Evolutionary conservation across 2,797 vertebrate species (phyloP).

Genomic region (Menidia menidia): DNA sequence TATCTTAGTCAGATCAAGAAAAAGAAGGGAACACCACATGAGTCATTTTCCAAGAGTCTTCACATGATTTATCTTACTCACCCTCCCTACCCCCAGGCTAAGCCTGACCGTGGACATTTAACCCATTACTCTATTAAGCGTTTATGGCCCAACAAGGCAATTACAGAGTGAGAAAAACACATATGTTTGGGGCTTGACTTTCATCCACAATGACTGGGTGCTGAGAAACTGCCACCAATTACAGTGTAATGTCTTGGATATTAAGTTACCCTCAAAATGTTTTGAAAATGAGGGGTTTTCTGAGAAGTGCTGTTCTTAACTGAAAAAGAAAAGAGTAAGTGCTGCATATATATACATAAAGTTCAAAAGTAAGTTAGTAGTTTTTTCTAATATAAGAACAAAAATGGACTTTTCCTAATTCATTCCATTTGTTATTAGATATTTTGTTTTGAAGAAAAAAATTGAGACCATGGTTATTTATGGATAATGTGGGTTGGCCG

Average conservation of each 20-base stretch:
- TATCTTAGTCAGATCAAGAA: constrained; percentile 28
- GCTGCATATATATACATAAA: constrained; percentile 32
- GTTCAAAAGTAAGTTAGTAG: too few relatives aligned
- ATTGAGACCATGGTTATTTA: too few relatives aligned
- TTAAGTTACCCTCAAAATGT: constrained; percentile 31
- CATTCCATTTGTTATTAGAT: too few relatives aligned
- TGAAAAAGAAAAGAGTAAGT: constrained; percentile 37
- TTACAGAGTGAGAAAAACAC: constrained; percentile 49
- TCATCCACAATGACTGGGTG: constrained; percentile 50
- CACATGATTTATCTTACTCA: neutral
- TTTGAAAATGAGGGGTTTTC: constrained; percentile 53
- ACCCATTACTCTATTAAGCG: constrained; percentile 38
- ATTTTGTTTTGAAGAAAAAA: too few relatives aligned
- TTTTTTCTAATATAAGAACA: too few relatives aligned
- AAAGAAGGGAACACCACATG: constrained; percentile 24
- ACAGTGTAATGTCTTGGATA: constrained; percentile 54
- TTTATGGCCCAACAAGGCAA: constrained; percentile 47
- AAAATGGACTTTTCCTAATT: too few relatives aligned
- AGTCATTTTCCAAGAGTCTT: constrained; percentile 43
- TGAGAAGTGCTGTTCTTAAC: constrained; percentile 42
- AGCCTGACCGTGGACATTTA: constrained; percentile 44
- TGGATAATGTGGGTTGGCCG: too few relatives aligned
- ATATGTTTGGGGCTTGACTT: constrained; percentile 31
- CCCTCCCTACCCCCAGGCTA: constrained; percentile 7
- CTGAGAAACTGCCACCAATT: constrained; percentile 32